phyloP scores from a whole-genome alignment of 2,797 vertebrate genomes.

The Schizothorax lantsangensis region DNA sequence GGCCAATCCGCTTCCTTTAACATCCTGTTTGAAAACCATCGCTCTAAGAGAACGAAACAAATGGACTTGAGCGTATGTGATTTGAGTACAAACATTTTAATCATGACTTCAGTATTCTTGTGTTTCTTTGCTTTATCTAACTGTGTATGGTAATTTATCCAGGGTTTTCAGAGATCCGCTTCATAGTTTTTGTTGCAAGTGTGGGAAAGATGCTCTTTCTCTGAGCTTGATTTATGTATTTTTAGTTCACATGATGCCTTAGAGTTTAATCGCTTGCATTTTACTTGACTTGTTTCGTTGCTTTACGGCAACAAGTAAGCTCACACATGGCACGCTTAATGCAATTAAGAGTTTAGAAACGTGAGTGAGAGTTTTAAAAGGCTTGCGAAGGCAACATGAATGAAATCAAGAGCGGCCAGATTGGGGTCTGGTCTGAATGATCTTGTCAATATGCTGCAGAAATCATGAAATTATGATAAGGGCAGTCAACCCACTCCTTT shows the following conservation, averaged over 20 bases:
- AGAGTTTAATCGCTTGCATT: slow-evolving; percentile 75
- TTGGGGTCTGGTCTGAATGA: slow-evolving; percentile 38
- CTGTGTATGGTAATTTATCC: slow-evolving; percentile 63
- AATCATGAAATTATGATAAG: slow-evolving; percentile 50
- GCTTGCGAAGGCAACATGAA: slow-evolving; percentile 45
- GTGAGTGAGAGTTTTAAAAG: slow-evolving; percentile 37
- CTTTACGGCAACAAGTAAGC: slow-evolving; percentile 56
- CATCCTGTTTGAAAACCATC: neutral
- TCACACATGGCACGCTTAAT: slow-evolving; percentile 43
- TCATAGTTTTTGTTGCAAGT: slow-evolving; percentile 38
- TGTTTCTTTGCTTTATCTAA: slow-evolving; percentile 61
- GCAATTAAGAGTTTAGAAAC: slow-evolving; percentile 62
- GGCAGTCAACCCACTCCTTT: neutral
- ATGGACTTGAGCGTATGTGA: slow-evolving; percentile 54
- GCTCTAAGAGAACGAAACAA: neutral
- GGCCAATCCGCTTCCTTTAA: slow-evolving; percentile 45
- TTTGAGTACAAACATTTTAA: slow-evolving; percentile 53
- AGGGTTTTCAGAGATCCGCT: slow-evolving; percentile 48
- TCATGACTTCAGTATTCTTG: slow-evolving; percentile 70
- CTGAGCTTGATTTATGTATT: slow-evolving; percentile 66
- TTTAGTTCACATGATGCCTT: slow-evolving; percentile 86
- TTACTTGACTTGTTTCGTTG: slow-evolving; percentile 72
- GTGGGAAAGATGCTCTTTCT: slow-evolving; percentile 42
- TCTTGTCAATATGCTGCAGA: slow-evolving; percentile 58
- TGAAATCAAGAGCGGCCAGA: slow-evolving; percentile 37